Evolutionary conservation across 2,888 invertebrate genomes (phyloP).

Genomic region (Caenorhabditis drosophilae): DNA sequence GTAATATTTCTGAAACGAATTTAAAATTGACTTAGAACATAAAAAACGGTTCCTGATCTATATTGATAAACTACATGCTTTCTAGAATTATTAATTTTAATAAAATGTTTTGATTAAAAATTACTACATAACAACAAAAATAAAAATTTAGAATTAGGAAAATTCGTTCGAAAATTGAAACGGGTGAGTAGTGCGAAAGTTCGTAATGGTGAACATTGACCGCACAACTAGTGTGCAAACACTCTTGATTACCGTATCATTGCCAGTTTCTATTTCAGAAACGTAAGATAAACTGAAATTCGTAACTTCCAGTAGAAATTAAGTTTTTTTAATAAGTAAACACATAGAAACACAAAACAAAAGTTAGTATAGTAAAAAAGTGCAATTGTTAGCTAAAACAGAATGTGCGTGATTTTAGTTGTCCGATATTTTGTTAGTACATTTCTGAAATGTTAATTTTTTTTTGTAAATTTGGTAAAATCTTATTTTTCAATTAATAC

Average conservation of each 20-base stretch:
- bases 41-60: not conserved
- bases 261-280: slow-evolving; percentile 17
- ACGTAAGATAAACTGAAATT: slow-evolving; percentile 37
- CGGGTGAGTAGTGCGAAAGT: slow-evolving; percentile 22
- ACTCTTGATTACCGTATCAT: slow-evolving; percentile 26
- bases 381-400: too few species aligned
- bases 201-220: slow-evolving; percentile 38
- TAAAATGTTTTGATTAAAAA: not conserved
- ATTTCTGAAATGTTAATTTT: slow-evolving; percentile 33
- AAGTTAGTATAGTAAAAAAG: too few species aligned
- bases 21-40: not conserved
- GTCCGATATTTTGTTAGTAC: slow-evolving; percentile 32
- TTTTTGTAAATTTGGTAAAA: too few species aligned
- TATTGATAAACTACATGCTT: not conserved
- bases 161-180: slow-evolving; percentile 7
- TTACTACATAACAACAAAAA: not conserved
- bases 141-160: not conserved
- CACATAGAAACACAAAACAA: too few species aligned
- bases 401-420: too few species aligned
- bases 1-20: slow-evolving; percentile 28
- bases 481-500: too few species aligned
- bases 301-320: too few species aligned
- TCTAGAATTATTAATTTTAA: not conserved
- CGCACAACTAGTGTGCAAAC: slow-evolving; percentile 37
- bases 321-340: too few species aligned